Conservation (phyloP, 2,113 vertebrate genomes). For the Phylloscopus trochilus region DNA sequence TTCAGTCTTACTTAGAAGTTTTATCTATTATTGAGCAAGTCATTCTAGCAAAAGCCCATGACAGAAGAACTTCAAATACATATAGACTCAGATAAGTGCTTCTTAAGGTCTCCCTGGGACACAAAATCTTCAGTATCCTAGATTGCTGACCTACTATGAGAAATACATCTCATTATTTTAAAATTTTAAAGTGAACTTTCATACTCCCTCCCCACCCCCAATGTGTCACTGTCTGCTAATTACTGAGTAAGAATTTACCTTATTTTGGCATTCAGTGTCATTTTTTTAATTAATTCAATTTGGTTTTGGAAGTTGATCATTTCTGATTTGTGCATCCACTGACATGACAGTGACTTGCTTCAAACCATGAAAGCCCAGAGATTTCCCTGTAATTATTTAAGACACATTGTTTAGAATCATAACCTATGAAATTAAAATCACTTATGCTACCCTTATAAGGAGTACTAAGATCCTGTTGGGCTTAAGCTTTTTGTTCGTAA, state of each 20-base stretch:
- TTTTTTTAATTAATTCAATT: neutral
- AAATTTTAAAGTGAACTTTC: neutral
- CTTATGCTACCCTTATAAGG: neutral
- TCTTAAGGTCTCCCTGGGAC: neutral
- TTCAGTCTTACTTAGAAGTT: neutral
- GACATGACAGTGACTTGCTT: neutral
- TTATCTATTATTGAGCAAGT: neutral
- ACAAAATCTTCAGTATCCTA: neutral
- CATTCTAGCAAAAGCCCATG: neutral
- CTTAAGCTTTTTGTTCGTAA: neutral
- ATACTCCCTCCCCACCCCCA: rapidly evolving
- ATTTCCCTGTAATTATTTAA: neutral
- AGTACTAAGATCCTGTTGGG: neutral
- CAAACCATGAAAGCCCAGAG: neutral
- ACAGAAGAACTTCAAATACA: neutral
- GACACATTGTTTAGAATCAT: neutral
- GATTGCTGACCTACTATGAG: neutral
- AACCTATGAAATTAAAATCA: neutral
- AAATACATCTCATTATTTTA: neutral
- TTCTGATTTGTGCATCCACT: neutral
- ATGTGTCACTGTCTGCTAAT: neutral
- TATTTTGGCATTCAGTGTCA: neutral
- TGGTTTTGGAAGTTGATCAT: neutral
- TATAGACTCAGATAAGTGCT: neutral
- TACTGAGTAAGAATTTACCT: neutral